Conservation (phyloP, 35 echinoderm and acorn worm species). For the Chiridota heheva region DNA sequence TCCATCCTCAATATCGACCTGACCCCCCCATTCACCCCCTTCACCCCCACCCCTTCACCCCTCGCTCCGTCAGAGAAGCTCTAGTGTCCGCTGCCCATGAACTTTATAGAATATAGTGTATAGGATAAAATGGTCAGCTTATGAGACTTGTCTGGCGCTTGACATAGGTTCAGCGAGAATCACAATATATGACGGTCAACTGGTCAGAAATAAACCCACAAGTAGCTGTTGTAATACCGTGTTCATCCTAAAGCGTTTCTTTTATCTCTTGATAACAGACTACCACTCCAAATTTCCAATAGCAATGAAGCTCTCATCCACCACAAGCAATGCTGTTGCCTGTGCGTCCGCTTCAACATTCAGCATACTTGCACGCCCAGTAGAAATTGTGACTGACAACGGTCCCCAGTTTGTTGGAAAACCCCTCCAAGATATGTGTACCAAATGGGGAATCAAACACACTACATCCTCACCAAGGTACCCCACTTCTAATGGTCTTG, state of each 20-base stretch:
- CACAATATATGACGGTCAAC: no score
- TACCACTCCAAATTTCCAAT: conserved; percentile 57
- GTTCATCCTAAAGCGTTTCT: not conserved
- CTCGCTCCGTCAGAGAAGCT: no score
- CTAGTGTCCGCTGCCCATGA: no score
- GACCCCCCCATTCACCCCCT: no score
- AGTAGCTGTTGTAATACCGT: not conserved
- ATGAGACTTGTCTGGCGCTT: no score
- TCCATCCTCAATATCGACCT: no score
- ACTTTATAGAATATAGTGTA: no score
- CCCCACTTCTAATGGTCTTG: conserved; percentile 44
- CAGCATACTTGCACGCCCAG: conserved; percentile 36
- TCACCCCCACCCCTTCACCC: no score
- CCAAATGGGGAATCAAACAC: conserved; percentile 41
- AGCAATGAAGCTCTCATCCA: conserved; percentile 6
- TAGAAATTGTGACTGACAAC: conserved; percentile 51
- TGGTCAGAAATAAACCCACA: no score
- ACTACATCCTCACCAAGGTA: conserved; percentile 29
- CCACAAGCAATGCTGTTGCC: conserved; percentile 16
- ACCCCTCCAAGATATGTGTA: conserved; percentile 39
- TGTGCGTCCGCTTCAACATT: not conserved
- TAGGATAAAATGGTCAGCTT: no score
- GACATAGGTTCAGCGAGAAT: no score
- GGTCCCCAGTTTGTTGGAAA: conserved; percentile 37
- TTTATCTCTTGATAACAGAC: conserved; percentile 38